Evolutionary conservation across 1,140 invertebrate genomes (phyloP), one percentile per base, ranked within the genome.

Genomic region (Helicoverpa zea): DNA sequence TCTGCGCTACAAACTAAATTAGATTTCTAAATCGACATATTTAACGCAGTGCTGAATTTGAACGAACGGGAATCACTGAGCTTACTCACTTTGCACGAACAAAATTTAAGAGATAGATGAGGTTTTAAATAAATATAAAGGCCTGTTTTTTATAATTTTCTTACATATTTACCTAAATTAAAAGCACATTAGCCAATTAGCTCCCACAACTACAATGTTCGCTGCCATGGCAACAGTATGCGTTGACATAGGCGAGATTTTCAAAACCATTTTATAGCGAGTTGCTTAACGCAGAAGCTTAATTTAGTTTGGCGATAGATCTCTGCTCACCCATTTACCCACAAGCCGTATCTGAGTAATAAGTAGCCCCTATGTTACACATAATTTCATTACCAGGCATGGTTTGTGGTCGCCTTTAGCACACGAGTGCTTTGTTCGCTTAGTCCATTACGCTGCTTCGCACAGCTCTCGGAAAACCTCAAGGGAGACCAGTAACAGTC

Each of bases 401-500:
- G 58, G 73, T 61, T 77, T 74, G 66, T 68, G 64, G 66, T 52
- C 68, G 23, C 58, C 64, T 79, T 64, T 16, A 47, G 61, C 35
- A 18, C 47, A 64, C 49, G 72, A 66, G 61, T 68, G 85, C 82
- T 80, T 81, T 82, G 79, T 84, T 84, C 81, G 74, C 79, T 80
- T 81, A 68, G 81, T 81, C 79, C 82, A 86, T 84, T 86, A 83
- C 82, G 80, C 81, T 64, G 72, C 73, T 64, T 73, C 82, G 81
- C 82, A 81, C 68, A 87, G 66, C 56, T 61, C 77, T 35, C 80
- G 81, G 76, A 77, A 78, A 81, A 84, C 81, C 80, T 84, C 80
- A 81, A 52, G 82, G 82, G 83, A 81, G 82, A 82, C 80, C 63
- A 63, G 80, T 83, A 82, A 83, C 81, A 83, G 82, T 85, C 84